Percentiles rank a stretch among this genome's conserved stretches.
Conservation (phyloP, 2,888 invertebrate species). For the Timandra comae region DNA sequence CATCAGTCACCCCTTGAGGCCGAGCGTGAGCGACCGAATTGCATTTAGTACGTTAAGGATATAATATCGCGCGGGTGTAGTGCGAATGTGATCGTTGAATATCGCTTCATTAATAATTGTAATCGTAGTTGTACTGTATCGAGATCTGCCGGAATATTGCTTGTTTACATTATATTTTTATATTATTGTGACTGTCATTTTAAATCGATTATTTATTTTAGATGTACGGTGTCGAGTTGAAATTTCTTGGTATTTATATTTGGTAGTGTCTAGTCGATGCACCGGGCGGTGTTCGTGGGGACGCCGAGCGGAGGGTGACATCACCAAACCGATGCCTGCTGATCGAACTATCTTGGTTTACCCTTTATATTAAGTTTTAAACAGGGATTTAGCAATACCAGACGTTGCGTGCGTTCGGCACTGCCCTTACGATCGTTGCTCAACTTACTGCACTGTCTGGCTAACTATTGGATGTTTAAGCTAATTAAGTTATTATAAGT, state of each 20-base stretch:
- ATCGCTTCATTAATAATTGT: conserved; percentile 56
- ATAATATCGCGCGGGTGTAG: conserved; percentile 36
- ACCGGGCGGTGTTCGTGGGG: conserved; percentile 37
- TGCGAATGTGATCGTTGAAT: conserved; percentile 61
- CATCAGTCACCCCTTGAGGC: conserved; percentile 18
- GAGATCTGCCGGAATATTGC: conserved; percentile 63
- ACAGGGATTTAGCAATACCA: conserved; percentile 64
- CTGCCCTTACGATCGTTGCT: background rate
- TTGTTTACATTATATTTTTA: conserved; percentile 49
- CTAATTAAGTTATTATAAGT: conserved; percentile 61
- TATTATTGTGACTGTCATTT: conserved; percentile 42
- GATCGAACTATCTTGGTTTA: conserved; percentile 30
- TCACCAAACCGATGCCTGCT: conserved; percentile 51
- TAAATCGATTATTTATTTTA: conserved; percentile 64
- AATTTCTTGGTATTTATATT: conserved; percentile 51
- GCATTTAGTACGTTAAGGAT: conserved; percentile 52
- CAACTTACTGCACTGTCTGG: conserved; percentile 39
- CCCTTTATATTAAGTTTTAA: conserved; percentile 46
- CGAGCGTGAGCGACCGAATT: conserved; percentile 8
- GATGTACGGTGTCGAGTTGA: conserved; percentile 43
- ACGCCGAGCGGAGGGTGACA: too few species aligned
- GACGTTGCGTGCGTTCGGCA: conserved; percentile 26
- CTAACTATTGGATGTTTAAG: conserved; percentile 42
- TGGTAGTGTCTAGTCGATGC: conserved; percentile 65
- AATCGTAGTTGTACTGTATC: conserved; percentile 56